Conservation (phyloP, 1,140 invertebrate species). For the Ceratina japonica region DNA sequence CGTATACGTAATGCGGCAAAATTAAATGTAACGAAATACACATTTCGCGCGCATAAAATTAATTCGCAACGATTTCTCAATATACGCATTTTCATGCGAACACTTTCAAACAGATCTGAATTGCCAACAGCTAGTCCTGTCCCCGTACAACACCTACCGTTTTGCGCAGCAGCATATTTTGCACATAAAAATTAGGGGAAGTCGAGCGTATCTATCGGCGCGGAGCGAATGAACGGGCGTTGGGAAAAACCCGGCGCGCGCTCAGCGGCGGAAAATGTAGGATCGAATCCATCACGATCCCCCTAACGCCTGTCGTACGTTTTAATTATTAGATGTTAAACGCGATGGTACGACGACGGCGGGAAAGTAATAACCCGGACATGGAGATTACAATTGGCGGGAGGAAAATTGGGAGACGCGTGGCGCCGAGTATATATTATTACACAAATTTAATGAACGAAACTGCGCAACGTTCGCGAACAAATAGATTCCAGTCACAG, state of each 20-base stretch:
- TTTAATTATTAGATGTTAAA: conserved; percentile 2
- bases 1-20: conserved; percentile 50
- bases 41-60: conserved; percentile 32
- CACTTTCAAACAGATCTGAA: conserved; percentile 29
- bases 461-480: conserved; percentile 46
- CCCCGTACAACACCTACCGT: neutral
- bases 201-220: neutral
- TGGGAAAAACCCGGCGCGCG: neutral
- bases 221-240: neutral
- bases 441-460: conserved; percentile 58
- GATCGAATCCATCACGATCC: conserved; percentile 9
- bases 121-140: conserved; percentile 11
- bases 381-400: conserved; percentile 32
- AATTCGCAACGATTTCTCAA: too few species aligned
- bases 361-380: neutral
- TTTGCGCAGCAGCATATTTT: neutral
- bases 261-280: neutral
- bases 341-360: neutral
- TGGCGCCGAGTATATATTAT: conserved; percentile 52
- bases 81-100: too few species aligned
- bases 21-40: conserved; percentile 11
- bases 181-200: conserved; percentile 4
- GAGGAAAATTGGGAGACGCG: conserved; percentile 48
- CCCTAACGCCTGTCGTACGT: conserved; percentile 6
- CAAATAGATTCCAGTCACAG: conserved; percentile 51